Base-by-base conservation (phyloP, 2,888 invertebrate genomes). In the Sipunculus nudus region DNA sequence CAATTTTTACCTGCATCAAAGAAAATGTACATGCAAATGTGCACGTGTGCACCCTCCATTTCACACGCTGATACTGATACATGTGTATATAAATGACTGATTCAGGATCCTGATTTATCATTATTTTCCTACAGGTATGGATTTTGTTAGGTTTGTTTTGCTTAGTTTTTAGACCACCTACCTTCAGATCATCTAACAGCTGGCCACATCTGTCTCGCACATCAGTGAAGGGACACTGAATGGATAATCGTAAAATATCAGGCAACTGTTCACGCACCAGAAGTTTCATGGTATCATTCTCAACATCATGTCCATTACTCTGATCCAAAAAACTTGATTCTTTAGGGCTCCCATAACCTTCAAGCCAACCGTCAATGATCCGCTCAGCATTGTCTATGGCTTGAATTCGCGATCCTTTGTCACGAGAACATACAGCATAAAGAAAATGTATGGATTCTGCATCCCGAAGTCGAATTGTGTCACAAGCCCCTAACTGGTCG, bases 191-290 rank as follows among this genome's bases (percentile, higher is more conserved):
- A 70, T 86, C 85, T 69, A 88, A 81, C 75, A 88, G 86, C 73
- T 86, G 86, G 65, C 85, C 83, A 72, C 87, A 87, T 75, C 87
- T 87, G 71, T 86, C 87, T 70, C 88, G 83, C 54, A 88, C 87
- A 75, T 88, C 88, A 66, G 85, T 83, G 71, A 88, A 88, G 6
- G 88, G 88, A 76, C 88, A 88, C 77, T 87, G 86, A 69, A 87
- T 83, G 56, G 87, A 86, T 57, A 88, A 84, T 71, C 88, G 83
- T 52, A 88, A 80, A 69, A 88, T 86, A 70, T 88, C 87, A 32
- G 88, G 87, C 64, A 88, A 81, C 77, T 87, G 87, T 63, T 73
- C 75, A 23, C 45, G 85, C 76, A 60, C 86, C 84, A 57, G 89
- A 79, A 68, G 88, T 86, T 26, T 86, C 85, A 0, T 52, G 29